Evolutionary conservation across 1,140 invertebrate genomes (phyloP), one percentile per base, ranked within the genome.

Genomic region (Galendromus occidentalis): DNA sequence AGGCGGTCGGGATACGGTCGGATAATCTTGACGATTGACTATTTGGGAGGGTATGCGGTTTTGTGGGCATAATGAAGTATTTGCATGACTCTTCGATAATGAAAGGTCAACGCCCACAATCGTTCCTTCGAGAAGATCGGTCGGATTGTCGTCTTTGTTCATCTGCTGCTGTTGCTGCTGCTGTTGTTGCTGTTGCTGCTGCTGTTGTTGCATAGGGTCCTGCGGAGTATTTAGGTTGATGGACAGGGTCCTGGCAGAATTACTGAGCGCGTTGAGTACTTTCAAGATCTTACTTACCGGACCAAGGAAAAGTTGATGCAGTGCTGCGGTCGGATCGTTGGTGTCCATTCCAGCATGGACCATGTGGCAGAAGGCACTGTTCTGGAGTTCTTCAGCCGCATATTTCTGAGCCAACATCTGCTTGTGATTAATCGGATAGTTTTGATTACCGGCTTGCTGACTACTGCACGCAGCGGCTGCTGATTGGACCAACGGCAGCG

Each of bases 321-420:
- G 9, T 9, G 33, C 33, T 6, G 33, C 33, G 33, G 33, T 39
- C 33, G 33, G 9, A 9, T 39, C 33, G 33, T 39, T 39, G 4
- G 33, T 39, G 33, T 39, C 33, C 33, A 39, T 39, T 39, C 33
- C 33, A 9, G 9, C 9, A 9, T 39, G 33, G 33, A 59, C 33
- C 51, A 59, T 59, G 14, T 59, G 51, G 12, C n/a, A 59, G 22
- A 29, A 59, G 25, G 51, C 51, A 33, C 51, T 59, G 51, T 59
- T 59, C 51, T 59, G 51, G 25, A 59, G 51, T 33, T 59, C 65
- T 63, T 70, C 70, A 22, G 70, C 70, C 7, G 70, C 70, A 68
- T 71, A 71, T 39, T 71, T 71, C 41, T 71, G 70, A 17, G 68
- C 69, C 33, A 71, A 30, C 67, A 71, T 69, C 12, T 71, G 70